Percentiles rank a stretch among this genome's conserved stretches.
These are phyloP conservation scores for Noctua fimbriata DNA, from an alignment of 2,888 invertebrate genomes.

Conservation along the genomic window DNA sequence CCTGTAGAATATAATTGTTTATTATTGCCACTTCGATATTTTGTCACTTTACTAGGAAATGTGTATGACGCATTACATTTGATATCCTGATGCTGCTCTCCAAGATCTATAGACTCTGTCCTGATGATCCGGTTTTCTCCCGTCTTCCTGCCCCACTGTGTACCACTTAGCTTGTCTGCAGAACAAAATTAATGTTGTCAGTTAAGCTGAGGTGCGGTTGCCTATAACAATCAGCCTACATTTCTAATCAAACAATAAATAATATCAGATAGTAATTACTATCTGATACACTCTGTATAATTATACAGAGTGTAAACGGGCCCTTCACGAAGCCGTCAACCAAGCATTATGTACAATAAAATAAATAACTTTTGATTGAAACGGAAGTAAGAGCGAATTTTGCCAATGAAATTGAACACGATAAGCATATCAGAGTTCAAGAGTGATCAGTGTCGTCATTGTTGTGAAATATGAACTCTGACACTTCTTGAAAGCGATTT, in stretches of 20 bases:
- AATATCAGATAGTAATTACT: background rate
- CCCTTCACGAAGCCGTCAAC: no score
- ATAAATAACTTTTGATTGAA: no score
- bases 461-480: background rate
- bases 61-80: constrained; percentile 31
- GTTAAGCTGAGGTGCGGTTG: background rate
- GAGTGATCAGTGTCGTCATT: background rate
- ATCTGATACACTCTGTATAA: no score
- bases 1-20: constrained; percentile 21
- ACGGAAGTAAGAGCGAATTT: background rate
- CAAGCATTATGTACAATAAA: no score
- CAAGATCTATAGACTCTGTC: constrained; percentile 33
- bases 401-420: background rate
- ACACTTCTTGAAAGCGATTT: background rate
- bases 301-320: no score
- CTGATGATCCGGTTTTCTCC: constrained; percentile 41
- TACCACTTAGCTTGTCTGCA: constrained; percentile 18
- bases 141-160: constrained; percentile 43
- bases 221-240: background rate
- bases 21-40: constrained; percentile 3
- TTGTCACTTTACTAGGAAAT: background rate
- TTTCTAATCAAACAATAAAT: background rate
- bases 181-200: constrained; percentile 6
- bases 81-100: constrained; percentile 13
- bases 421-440: background rate